Evolutionary conservation across 2,797 vertebrate species (phyloP), one percentile per base, ranked within the genome.

Genomic region (Rhinichthys osculus): DNA sequence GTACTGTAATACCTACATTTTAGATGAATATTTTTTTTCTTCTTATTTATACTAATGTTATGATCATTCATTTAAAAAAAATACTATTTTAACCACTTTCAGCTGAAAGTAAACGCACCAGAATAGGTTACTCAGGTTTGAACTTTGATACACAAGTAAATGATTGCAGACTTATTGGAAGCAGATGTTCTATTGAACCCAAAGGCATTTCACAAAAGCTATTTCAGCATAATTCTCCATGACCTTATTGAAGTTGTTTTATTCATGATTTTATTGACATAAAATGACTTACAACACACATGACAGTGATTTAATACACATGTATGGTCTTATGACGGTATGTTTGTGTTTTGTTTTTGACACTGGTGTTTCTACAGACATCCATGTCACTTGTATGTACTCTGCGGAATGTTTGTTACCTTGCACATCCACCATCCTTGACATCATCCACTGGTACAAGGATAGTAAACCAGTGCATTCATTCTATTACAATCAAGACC

Each of bases 361-460:
- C 5, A 17, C 82, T 35, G 30, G 0, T 52, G 44, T 83, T 54
- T 42, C n/a, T 83, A 27, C 79, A 91, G 91, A 89, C 27, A 35
- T 6, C 17, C 2, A 2, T 1, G 82, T 87, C n/a, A 88, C 84
- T 35, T 91, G 91, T 83, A 3, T 80, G 57, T 62, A 85, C 70
- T 84, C 71, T 52, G 16, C 27, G 23, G 79, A 88, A 16, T 91
- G 91, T 71, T 4, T 88, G 23, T 86, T 91, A 59, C 90, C 90
- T 38, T 91, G 90, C 30, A 13, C 3, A 21, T 90, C 90, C 50
- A 7, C 1, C 4, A 14, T 72, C 3, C 64, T 89, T 0, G 6
- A 59, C 0, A 35, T 94, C 38, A 85, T 95, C 84, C 91, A 94
- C 87, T 95, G 94, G 94, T 6, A 66, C 0, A 9, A 40, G 19